Evolutionary conservation across 2,113 vertebrate species (phyloP), one percentile per base, ranked within the genome.

Genomic region (Charadrius vociferus): DNA sequence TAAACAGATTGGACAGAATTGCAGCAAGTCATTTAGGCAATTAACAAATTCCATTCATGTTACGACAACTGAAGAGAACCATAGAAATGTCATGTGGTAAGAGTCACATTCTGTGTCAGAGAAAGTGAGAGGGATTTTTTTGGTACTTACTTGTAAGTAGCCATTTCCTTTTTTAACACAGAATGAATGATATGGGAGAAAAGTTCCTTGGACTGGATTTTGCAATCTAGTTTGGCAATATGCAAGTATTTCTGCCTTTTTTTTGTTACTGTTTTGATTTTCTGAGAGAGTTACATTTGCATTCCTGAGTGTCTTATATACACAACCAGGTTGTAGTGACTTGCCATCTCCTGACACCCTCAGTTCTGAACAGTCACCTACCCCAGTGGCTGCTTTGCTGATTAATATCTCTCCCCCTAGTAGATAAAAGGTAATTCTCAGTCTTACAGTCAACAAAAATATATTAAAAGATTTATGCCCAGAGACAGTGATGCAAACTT

Each of bases 1-100:
- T 95, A 77, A 94, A 73, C 37, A 86, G 18, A 81, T 34, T 13
- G 55, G 52, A 37, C 32, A 91, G 73, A 96, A 86, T 22, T 45
- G 21, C 55, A 83, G 74, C 41, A 58, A 85, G 34, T 75, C 14
- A 30, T 91, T 92, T 84, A 62, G n/a, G 27, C 41, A 93, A 12
- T 71, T 86, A 43, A 91, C 26, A 72, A 67, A 86, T 73, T 82
- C 63, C 24, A 30, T 85, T 95, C 24, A 21, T 34, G 10, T 72
- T 92, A 19, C 0, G 2, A 32, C 27, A 87, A 30, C 39, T 37
- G 59, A 85, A 91, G 66, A 75, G 67, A 93, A 43, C 36, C n/a
- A 5, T 26, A 85, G 62, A 73, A 93, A 67, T 82, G 41, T 74
- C 26, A 14, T 22, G 27, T 66, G 55, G 21, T 72, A 80, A 45